These are phyloP conservation scores for Hippocampus abdominalis DNA, from an alignment of 2,113 vertebrate species.

Conservation along the genomic window DNA sequence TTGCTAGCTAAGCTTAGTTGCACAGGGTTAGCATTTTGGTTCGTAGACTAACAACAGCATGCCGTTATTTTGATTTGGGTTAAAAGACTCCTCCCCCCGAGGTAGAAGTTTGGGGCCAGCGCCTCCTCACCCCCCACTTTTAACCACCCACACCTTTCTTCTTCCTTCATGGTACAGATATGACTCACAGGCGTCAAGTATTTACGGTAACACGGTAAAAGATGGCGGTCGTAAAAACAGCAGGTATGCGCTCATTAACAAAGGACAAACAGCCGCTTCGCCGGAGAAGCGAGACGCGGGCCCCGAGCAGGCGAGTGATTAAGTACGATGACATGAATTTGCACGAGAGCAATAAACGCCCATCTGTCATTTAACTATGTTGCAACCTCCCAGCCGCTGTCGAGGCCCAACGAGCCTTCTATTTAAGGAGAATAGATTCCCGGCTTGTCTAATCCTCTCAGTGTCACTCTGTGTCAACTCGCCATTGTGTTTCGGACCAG, in stretches of 20 bases:
- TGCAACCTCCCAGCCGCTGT: constrained; percentile 33
- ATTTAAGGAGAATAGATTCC: constrained; percentile 47
- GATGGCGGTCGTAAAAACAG: constrained; percentile 14
- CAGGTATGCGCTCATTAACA: constrained; percentile 11
- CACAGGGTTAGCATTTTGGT: too few species aligned
- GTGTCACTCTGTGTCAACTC: constrained; percentile 47
- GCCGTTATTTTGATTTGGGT: too few species aligned
- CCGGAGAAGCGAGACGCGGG: neutral
- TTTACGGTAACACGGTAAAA: neutral
- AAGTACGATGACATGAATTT: constrained; percentile 24
- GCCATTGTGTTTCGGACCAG: constrained; percentile 41
- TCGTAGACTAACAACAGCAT: too few species aligned
- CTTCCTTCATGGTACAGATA: neutral
- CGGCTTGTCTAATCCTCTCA: constrained; percentile 48
- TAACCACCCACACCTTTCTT: neutral
- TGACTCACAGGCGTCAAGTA: neutral
- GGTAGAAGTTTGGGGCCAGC: too few species aligned
- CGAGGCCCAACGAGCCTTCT: constrained; percentile 30
- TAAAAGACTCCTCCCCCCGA: too few species aligned
- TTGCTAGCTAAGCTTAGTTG: too few species aligned
- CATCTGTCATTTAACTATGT: constrained; percentile 33
- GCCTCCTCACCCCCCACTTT: too few species aligned
- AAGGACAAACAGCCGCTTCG: constrained; percentile 18
- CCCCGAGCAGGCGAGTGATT: constrained; percentile 11
- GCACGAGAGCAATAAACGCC: constrained; percentile 27